A percentile compares a stretch with the other conserved stretches of the same genome.
Conservation (phyloP, 2,888 invertebrate genomes). For the Arrhopalites spinosus region DNA sequence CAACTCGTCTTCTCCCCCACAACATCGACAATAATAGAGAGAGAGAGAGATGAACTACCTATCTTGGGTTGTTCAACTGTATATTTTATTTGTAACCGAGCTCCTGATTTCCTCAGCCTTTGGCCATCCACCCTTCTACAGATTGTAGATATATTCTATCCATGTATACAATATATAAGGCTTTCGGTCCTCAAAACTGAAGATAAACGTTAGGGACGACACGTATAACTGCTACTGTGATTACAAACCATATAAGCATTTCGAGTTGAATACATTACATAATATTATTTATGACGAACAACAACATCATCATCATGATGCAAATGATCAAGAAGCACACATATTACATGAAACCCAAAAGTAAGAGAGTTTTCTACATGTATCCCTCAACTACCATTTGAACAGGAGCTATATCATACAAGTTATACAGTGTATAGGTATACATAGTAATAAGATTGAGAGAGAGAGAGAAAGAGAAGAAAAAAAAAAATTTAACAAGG, state of each 20-base stretch:
- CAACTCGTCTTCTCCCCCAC: too few relatives aligned
- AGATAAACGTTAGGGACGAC: constrained; percentile 17
- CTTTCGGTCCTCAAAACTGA: not conserved
- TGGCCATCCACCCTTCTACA: constrained; percentile 22
- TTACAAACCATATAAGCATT: not conserved
- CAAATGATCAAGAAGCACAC: constrained; percentile 5
- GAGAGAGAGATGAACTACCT: not conserved
- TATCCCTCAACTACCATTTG: not conserved
- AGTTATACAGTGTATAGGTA: not conserved
- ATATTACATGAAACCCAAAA: not conserved
- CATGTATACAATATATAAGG: constrained; percentile 9
- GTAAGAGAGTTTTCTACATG: too few relatives aligned
- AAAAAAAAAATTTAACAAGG: not conserved
- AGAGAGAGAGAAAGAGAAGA: not conserved
- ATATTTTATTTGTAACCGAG: not conserved
- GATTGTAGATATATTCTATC: constrained; percentile 15
- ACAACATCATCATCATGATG: constrained; percentile 9
- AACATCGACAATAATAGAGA: too few relatives aligned
- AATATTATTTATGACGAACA: not conserved
- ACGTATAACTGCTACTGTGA: constrained; percentile 26
- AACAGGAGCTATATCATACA: not conserved
- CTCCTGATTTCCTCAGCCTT: constrained; percentile 10
- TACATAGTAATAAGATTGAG: not conserved
- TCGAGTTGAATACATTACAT: not conserved
- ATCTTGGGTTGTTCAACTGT: constrained; percentile 15